Base-by-base conservation (phyloP, 2,113 vertebrate genomes). In the Archocentrus centrarchus region DNA sequence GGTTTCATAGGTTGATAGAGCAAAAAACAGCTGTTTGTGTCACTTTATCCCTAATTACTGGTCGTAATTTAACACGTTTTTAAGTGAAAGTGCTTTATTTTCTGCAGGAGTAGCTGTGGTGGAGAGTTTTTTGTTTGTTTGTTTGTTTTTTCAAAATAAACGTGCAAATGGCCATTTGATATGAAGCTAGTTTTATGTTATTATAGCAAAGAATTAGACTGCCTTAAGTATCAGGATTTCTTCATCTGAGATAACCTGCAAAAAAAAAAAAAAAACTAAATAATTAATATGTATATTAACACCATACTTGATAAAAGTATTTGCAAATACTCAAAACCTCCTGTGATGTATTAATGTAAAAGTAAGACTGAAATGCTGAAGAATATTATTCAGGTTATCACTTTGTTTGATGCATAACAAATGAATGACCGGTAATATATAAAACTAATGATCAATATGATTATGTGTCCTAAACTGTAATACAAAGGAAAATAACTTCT, bases 1-100 rank as follows among this genome's bases (percentile, higher is more conserved):
- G n/a, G 44, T 57, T 50, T 66, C 63, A 41, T 64, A 32, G 75
- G 59, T 77, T 80, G 70, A 78, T 77, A 39, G 63, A 32, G 39
- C 37, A 68, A 79, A 84, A 79, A 70, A 80, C 77, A 59, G 47
- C 30, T 77, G 68, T 80, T 41, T 81, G 47, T 59, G n/a, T 22
- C 55, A 58, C 27, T 70, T 78, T 22, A 53, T 57, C 58, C 24
- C 18, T 22, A 75, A 63, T 64, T 75, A 64, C 44, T 78, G 62
- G 18, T 17, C 22, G 27, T 35, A 63, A 53, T 73, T 27, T 73
- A 73, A 55, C 47, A n/a, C 68, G 4, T 79, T 58, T 79, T 30
- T 41, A 41, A n/a, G 10, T 64, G n/a, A 37, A 47, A 77, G 0
- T n/a, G 10, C 1, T 11, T 64, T 5, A 27, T 68, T 58, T 18